phyloP scores from a whole-genome alignment of 2,888 invertebrate species.

The Beris chalybata region DNA sequence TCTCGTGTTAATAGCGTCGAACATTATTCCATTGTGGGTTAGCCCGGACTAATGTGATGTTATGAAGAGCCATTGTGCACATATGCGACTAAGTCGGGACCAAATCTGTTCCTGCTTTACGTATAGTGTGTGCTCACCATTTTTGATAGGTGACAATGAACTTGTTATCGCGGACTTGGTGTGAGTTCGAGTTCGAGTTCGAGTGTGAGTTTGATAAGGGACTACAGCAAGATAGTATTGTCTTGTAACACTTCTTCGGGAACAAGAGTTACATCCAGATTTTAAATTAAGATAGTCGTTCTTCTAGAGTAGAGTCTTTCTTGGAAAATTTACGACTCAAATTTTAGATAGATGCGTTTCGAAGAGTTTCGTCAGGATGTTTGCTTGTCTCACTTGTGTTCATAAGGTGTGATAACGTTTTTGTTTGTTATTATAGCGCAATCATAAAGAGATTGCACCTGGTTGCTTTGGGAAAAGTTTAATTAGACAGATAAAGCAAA shows the following conservation, averaged over 20 bases:
- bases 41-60: not conserved
- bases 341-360: too few species aligned
- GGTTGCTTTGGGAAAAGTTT: too few species aligned
- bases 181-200: constrained; percentile 11
- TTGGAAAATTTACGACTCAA: too few species aligned
- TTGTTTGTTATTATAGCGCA: too few species aligned
- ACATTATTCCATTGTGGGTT: not conserved
- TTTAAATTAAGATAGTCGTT: too few species aligned
- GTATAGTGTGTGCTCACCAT: not conserved
- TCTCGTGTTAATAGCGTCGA: constrained; percentile 8
- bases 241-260: not conserved
- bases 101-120: not conserved
- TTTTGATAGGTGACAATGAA: constrained; percentile 2
- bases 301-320: too few species aligned
- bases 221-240: constrained; percentile 8
- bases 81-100: not conserved
- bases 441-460: too few species aligned
- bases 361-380: too few species aligned
- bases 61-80: not conserved
- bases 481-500: too few species aligned
- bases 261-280: too few species aligned
- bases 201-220: constrained; percentile 1
- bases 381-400: too few species aligned
- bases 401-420: too few species aligned
- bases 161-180: constrained; percentile 16